Evolutionary conservation across 2,888 invertebrate species (phyloP).

Genomic region (Tiliacea aurago): DNA sequence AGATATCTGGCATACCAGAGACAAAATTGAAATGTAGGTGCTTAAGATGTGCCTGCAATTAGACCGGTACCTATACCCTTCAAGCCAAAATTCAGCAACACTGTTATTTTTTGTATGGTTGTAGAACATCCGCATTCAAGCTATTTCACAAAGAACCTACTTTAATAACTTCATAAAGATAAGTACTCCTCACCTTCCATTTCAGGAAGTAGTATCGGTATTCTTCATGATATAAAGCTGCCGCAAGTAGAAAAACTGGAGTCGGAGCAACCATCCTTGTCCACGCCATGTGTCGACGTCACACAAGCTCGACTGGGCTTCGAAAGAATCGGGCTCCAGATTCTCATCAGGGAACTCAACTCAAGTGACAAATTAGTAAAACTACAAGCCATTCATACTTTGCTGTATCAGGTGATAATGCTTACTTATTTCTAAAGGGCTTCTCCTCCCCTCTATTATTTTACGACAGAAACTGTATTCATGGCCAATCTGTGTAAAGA

Average conservation of each 20-base stretch:
- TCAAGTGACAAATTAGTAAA: constrained; percentile 76
- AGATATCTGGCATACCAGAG: background rate
- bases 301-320: constrained; percentile 81
- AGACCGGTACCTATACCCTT: background rate
- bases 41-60: background rate
- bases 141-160: background rate
- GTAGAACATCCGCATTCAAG: background rate
- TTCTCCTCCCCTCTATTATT: background rate
- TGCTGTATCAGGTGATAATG: constrained; percentile 80
- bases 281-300: constrained; percentile 81
- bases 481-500: background rate
- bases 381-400: constrained; percentile 82
- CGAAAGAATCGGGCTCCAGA: constrained; percentile 79
- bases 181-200: background rate
- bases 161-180: background rate
- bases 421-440: background rate
- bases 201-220: constrained; percentile 1
- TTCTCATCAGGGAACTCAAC: constrained; percentile 81
- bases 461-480: background rate
- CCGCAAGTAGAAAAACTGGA: constrained; percentile 78
- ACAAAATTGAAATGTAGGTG: background rate
- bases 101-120: background rate
- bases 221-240: background rate
- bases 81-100: background rate
- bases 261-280: constrained; percentile 84